Evolutionary conservation across 2,888 invertebrate species (phyloP).

Genomic region (Sarcophaga variegata): DNA sequence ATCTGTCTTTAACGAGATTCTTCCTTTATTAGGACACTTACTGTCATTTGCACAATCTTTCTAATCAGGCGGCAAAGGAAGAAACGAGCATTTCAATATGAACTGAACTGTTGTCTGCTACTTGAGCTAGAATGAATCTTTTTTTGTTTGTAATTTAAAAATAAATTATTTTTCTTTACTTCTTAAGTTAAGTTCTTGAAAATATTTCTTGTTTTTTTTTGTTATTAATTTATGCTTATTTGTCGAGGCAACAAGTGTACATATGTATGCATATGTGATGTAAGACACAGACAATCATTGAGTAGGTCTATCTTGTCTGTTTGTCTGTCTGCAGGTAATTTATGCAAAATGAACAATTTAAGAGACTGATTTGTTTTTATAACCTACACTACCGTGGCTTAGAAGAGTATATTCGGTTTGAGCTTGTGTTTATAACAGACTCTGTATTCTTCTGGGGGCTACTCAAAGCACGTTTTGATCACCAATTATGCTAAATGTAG

Average conservation of each 20-base stretch:
- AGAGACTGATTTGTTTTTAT: conserved; percentile 22
- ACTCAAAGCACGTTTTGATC: too few relatives aligned
- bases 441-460: too few relatives aligned
- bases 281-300: too few relatives aligned
- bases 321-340: conserved; percentile 46
- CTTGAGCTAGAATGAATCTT: not conserved
- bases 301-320: too few relatives aligned
- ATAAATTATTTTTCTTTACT: not conserved
- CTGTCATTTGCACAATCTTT: conserved; percentile 55
- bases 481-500: too few relatives aligned
- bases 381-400: too few relatives aligned
- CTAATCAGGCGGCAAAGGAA: not conserved
- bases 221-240: conserved; percentile 68
- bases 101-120: not conserved
- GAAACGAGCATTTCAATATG: not conserved
- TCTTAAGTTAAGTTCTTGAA: not conserved
- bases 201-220: conserved; percentile 27
- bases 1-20: not conserved
- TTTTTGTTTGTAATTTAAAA: not conserved
- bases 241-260: conserved; percentile 66
- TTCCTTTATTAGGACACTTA: conserved; percentile 10
- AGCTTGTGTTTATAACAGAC: too few relatives aligned
- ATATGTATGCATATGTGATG: conserved; percentile 3
- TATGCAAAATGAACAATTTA: conserved; percentile 63
- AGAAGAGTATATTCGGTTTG: too few relatives aligned